phyloP scores from a whole-genome alignment of 2,113 vertebrate genomes.

The Tautogolabrus adspersus region DNA sequence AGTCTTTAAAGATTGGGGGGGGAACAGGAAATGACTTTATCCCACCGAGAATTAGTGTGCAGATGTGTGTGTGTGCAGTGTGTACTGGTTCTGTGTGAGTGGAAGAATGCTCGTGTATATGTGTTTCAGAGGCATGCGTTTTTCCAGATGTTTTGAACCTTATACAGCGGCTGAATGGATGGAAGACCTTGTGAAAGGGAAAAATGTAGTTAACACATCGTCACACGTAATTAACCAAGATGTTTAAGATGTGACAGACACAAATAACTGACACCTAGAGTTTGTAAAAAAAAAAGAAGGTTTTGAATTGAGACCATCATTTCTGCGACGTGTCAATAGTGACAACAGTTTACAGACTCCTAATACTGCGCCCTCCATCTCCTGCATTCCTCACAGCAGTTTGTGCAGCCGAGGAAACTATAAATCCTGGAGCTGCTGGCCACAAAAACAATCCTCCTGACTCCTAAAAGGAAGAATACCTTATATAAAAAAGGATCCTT shows the following conservation, averaged over 20 bases:
- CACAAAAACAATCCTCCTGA: conserved; percentile 18
- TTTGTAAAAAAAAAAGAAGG: background rate
- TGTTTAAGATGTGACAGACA: background rate
- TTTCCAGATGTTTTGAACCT: conserved; percentile 75
- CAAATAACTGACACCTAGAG: background rate
- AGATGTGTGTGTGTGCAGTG: conserved; percentile 41
- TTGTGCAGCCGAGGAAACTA: conserved; percentile 43
- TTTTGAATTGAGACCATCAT: background rate
- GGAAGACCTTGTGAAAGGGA: conserved; percentile 12
- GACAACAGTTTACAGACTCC: conserved; percentile 55
- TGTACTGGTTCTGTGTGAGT: conserved; percentile 25
- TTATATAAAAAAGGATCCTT: conserved; percentile 23
- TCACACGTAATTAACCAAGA: background rate
- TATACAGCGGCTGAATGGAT: conserved; percentile 19
- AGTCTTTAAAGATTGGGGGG: conserved; percentile 45
- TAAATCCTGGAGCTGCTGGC: conserved; percentile 44
- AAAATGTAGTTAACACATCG: conserved; percentile 8
- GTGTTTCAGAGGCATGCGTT: conserved; percentile 37
- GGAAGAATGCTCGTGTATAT: conserved; percentile 51
- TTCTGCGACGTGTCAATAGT: conserved; percentile 30
- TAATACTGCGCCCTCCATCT: conserved; percentile 36
- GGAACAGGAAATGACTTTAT: conserved; percentile 83
- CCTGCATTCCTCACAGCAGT: conserved; percentile 56
- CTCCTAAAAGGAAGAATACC: conserved; percentile 13
- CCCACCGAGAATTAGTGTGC: conserved; percentile 73